These are phyloP conservation scores for Cataglyphis rosenhaueri DNA, from an alignment of 2,888 invertebrate species.

Conservation along the genomic window DNA sequence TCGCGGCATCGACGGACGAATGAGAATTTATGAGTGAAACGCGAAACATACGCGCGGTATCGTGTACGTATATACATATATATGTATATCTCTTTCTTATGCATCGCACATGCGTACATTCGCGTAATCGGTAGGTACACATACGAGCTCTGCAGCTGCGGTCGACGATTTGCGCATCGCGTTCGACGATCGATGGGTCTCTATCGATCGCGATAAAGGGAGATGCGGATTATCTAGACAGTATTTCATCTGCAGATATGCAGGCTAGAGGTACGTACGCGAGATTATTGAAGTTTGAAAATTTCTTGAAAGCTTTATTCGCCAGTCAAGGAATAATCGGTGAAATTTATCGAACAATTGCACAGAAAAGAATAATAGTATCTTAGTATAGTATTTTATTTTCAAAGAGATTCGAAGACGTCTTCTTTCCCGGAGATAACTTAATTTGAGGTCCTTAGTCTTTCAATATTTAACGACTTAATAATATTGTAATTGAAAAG, in stretches of 20 bases:
- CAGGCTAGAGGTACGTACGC: background rate
- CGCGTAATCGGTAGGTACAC: conserved; percentile 30
- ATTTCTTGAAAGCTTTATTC: background rate
- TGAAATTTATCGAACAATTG: background rate
- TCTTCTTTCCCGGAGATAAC: background rate
- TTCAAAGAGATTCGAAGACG: background rate
- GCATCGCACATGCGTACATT: conserved; percentile 8
- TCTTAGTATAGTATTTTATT: background rate
- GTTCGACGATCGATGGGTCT: conserved; percentile 58
- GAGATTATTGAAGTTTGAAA: conserved; percentile 21
- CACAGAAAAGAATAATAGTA: background rate
- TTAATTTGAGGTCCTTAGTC: background rate
- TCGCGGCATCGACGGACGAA: conserved; percentile 61
- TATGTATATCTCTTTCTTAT: background rate
- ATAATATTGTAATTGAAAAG: background rate
- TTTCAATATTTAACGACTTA: conserved; percentile 7
- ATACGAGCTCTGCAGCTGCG: conserved; percentile 24
- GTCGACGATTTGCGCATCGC: conserved; percentile 41
- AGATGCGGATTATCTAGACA: background rate
- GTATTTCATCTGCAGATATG: background rate
- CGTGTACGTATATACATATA: conserved; percentile 37
- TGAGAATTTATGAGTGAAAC: conserved; percentile 76
- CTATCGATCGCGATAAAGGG: conserved; percentile 19
- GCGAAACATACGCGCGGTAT: conserved; percentile 67
- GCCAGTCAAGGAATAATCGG: background rate